Evolutionary conservation across 37 sponge, comb jelly and placozoan species (phyloP), one percentile per base, ranked within the genome.

Genomic region (Mnemiopsis leidyi): DNA sequence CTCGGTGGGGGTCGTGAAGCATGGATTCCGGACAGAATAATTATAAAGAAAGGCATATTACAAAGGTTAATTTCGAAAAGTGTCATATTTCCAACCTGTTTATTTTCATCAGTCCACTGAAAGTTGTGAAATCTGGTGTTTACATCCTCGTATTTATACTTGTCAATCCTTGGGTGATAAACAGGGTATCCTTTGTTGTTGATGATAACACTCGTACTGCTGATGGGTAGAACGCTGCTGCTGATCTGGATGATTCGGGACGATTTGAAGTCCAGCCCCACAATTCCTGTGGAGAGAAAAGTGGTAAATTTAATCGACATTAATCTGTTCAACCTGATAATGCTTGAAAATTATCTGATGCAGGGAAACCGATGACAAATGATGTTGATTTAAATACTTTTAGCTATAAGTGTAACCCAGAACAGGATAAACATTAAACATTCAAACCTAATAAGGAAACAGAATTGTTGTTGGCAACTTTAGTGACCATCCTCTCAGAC

Each of bases 111-210:
- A 36, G 82, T 79, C 82, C 82, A 79, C 82, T 31, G 82, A 36
- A 79, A 79, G 9, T 79, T 79, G 36, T 79, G 82, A 2, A 79
- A 33, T 21, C 29, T 79, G 82, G 82, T 79, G 36, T 79, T 79
- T 2, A 79, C 82, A 79, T 79, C 82, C 21, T 79, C 82, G 36
- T 79, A 33, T 79, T 33, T 30, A 23, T 79, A 79, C 36, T 79
- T 79, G 82, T 79, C 82, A 34, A 79, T 79, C 82, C 36, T 32
- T 5, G 82, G 82, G 36, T 79, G 82, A 31, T 79, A 79, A 9
- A 79, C 82, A 31, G 82, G 82, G 36, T 79, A 79, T 13, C 82
- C 82, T 23, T 79, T 79, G 82, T 79, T 79, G 82, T 79, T 79
- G 37, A 79, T 30, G 82, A 79, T 79, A 3, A 79, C 29, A 79